Conservation (phyloP, 2,113 vertebrate genomes). For the Monopterus albus region DNA sequence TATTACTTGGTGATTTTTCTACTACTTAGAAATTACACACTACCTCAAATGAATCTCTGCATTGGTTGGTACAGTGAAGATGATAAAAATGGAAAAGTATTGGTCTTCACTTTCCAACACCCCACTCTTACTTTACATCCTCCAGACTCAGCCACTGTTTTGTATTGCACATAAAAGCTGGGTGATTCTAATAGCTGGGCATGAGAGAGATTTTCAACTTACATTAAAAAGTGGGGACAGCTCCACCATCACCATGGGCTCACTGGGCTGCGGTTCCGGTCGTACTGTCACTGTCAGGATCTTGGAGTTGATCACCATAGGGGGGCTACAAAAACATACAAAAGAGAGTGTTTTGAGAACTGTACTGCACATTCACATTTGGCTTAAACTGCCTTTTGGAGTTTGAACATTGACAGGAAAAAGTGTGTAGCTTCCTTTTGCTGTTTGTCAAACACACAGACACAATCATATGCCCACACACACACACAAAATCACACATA, state of each 20-base stretch:
- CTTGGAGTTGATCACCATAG: slow-evolving; percentile 91
- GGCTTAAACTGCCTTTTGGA: neutral
- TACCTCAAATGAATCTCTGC: neutral
- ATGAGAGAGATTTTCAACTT: slow-evolving; percentile 68
- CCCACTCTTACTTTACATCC: neutral
- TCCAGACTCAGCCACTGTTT: neutral
- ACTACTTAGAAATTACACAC: neutral
- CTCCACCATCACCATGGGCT: slow-evolving; percentile 94
- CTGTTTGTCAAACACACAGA: neutral
- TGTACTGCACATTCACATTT: neutral
- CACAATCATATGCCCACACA: neutral
- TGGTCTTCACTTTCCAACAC: neutral
- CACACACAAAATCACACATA: neutral
- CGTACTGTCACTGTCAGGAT: slow-evolving; percentile 94
- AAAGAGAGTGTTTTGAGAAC: neutral
- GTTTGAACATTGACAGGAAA: neutral
- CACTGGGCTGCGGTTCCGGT: slow-evolving; percentile 87
- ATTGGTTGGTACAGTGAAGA: neutral
- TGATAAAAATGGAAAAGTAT: neutral
- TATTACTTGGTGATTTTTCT: neutral
- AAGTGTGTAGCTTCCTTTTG: too few species aligned
- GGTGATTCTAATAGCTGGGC: neutral
- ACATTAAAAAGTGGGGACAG: slow-evolving; percentile 93
- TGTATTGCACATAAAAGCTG: neutral
- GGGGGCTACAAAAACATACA: slow-evolving; percentile 80